phyloP scores from a whole-genome alignment of 92 coral and sea anemone genomes.

The Hydrozoanthus gracilis region DNA sequence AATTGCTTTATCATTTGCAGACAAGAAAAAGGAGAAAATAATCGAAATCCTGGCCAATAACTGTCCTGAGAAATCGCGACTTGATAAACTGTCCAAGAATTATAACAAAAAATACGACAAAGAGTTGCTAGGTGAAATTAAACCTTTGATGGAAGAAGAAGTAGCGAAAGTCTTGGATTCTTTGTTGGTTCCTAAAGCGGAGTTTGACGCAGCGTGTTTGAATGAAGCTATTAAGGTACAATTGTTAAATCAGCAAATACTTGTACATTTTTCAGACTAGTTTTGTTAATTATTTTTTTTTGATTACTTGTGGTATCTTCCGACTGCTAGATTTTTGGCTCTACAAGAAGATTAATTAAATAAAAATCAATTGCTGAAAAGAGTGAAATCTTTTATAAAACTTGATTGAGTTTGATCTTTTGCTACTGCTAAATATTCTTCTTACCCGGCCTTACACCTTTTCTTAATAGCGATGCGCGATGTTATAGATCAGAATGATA shows the following conservation, averaged over 20 bases:
- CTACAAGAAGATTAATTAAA: neutral
- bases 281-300: too few relatives aligned
- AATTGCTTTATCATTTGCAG: conserved; percentile 32
- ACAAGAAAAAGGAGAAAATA: conserved; percentile 69
- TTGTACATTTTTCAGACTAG: too few relatives aligned
- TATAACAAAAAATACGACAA: conserved; percentile 73
- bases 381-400: too few relatives aligned
- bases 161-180: conserved; percentile 79
- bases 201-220: conserved; percentile 81
- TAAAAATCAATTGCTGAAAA: neutral
- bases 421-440: too few relatives aligned
- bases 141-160: conserved; percentile 76
- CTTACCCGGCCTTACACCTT: neutral
- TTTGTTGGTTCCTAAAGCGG: conserved; percentile 62
- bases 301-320: too few relatives aligned
- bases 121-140: conserved; percentile 75
- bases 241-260: too few relatives aligned
- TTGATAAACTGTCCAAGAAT: conserved; percentile 68
- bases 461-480: neutral
- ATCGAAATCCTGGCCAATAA: conserved; percentile 80
- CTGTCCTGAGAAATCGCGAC: conserved; percentile 64
- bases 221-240: conserved; percentile 81
- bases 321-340: too few relatives aligned
- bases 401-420: too few relatives aligned
- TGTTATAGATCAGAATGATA: neutral